Evolutionary conservation across 1,140 invertebrate species (phyloP), one percentile per base, ranked within the genome.

Genomic region (Cotesia glomerata): DNA sequence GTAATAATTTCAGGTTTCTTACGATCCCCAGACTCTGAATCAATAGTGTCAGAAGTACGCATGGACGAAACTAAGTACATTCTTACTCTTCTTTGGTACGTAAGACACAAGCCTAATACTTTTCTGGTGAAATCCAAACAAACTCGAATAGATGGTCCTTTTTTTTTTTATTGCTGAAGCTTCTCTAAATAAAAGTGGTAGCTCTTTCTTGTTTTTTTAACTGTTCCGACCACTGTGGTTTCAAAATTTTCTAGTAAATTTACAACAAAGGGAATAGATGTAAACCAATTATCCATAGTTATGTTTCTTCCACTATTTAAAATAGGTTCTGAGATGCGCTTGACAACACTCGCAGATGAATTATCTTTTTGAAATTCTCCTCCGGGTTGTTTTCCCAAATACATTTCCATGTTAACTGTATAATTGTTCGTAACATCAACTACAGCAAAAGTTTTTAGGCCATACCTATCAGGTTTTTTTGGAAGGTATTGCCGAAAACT

Each of bases 1-100:
- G 70, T 77, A 14, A 86, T 79, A 11, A 86, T 81, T 52, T 81
- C 79, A 35, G 85, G 83, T 67, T 86, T 86, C 32, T 75, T 61
- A 49, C 75, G 11, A 35, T 58, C 70, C 5, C 71, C 75, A 49
- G 71, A 76, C 62, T 64, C 74, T 52, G 9, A 34, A 75, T 76
- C 73, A 74, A 79, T 76, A 67, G 66, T 39, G 61, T 73, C 45
- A 49, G 72, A 66, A 69, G 77, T 58, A 58, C 78, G 80, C 74
- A 77, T 74, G 16, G 64, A 74, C 49, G 78, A 76, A 32, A 77
- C 56, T 16, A 78, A 75, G 35, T 61, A 82, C 62, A 75, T 74
- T 63, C 76, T 80, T 68, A 51, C 69, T 71, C 56, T 73, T 16
- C 14, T 56, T 56, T 16, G 54, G 54, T 14, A 56, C 14, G 18